Evolutionary conservation across 2,113 vertebrate species (phyloP), one percentile per base, ranked within the genome.

Genomic region (Cygnus atratus): DNA sequence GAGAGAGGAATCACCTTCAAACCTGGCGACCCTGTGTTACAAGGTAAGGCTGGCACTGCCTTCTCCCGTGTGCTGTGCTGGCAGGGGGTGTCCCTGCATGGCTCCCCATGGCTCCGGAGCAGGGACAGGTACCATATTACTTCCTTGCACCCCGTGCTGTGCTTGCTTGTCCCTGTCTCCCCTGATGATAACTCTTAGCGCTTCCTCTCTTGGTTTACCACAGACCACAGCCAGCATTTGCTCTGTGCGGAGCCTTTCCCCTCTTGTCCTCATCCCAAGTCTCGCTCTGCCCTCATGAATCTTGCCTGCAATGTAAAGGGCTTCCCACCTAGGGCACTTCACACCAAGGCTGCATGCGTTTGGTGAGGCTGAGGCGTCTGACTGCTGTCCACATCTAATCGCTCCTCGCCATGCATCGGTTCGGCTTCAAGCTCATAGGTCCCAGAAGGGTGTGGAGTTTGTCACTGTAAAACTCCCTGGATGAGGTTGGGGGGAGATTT

Each of bases 11-110:
- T 99, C 99, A 0, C 99, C 99, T 48, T 99, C 99, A 35, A 99
- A 99, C 97, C 95, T 99, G 97, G 99, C 99, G 8, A 99, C 99
- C 43, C 97, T 99, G 67, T 99, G 99, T 96, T 99, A 99, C 52
- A 99, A 99, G 99, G 99, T 99, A 96, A 92, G 90, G 75, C 14
- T 70, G 52, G 10, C 22, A n/a, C 59, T 20, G 11, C 43, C 15
- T 12, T 73, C 26, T 37, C 14, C 3, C 13, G 14, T 33, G 35
- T 70, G 33, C 35, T 59, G 25, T 84, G 52, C 70, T 61, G 26
- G 26, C 2, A 24, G 37, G 6, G 39, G 2, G 0, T 63, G 37
- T 43, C n/a, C 31, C 52, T 84, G 21, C 41, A 33, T 80, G 31
- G n/a, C 67, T 66, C 5, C 6, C 8, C 29, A 0, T 73, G 67